Percentiles rank a stretch among this genome's conserved stretches.
Evolutionary conservation across 1,140 invertebrate genomes (phyloP).

Genomic region (Caerostris darwini): DNA sequence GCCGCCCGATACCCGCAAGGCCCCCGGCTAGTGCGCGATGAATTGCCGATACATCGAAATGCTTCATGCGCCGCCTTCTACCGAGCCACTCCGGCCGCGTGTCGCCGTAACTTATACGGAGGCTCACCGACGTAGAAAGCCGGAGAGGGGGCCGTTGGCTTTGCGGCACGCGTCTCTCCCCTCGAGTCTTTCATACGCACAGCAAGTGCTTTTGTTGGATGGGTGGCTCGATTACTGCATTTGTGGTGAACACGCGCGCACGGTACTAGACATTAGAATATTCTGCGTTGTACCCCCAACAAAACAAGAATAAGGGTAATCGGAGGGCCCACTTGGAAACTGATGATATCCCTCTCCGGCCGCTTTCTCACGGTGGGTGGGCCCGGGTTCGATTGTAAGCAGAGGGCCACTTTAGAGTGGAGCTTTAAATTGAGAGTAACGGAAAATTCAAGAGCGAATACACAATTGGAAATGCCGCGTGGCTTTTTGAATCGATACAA

Average conservation of each 20-base stretch:
- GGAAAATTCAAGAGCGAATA: not conserved
- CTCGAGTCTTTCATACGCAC: not conserved
- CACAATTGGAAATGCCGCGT: not conserved
- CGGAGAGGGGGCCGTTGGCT: not conserved
- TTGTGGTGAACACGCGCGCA: not conserved
- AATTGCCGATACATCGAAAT: not conserved
- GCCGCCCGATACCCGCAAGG: not conserved
- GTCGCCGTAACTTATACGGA: conserved; percentile 30
- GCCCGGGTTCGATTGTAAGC: not conserved
- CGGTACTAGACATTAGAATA: not conserved
- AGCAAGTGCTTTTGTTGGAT: not conserved
- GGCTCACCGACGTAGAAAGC: not conserved
- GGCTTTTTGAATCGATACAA: conserved; percentile 24
- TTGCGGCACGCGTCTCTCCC: not conserved
- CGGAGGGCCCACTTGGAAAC: not conserved
- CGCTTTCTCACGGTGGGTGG: conserved; percentile 44
- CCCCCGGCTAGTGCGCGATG: not conserved
- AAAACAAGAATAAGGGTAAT: not conserved
- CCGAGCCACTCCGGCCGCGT: not conserved
- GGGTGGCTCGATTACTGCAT: conserved; percentile 19
- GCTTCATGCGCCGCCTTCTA: not conserved
- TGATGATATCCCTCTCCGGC: not conserved
- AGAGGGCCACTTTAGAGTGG: conserved; percentile 44
- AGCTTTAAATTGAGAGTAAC: not conserved
- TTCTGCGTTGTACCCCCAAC: not conserved